Evolutionary conservation across 37 sponge, comb jelly and placozoan genomes (phyloP).

Genomic region (Spongilla lacustris): DNA sequence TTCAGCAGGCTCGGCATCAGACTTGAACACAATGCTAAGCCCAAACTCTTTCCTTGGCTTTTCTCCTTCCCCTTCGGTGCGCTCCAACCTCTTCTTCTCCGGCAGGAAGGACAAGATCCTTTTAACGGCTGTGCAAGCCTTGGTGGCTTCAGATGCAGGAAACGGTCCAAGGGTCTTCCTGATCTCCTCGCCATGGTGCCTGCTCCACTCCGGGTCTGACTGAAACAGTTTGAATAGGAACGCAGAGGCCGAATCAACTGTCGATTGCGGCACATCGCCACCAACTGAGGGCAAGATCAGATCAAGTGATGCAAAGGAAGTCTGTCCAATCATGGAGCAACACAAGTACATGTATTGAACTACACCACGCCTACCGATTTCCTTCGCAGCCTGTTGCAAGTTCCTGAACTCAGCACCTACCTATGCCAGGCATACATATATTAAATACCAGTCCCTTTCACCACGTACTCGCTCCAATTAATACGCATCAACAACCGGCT

Average conservation of each 20-base stretch:
- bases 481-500: background rate
- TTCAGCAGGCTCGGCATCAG: background rate
- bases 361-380: slow-evolving; percentile 36
- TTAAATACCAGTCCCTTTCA: background rate
- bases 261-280: slow-evolving; percentile 28
- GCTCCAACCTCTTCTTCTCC: background rate
- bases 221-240: slow-evolving; percentile 61
- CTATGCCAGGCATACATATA: slow-evolving; percentile 3
- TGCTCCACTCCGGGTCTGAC: slow-evolving; percentile 9
- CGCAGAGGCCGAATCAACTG: slow-evolving; percentile 50
- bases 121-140: slow-evolving; percentile 33
- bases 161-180: slow-evolving; percentile 60
- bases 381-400: slow-evolving; percentile 40
- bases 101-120: slow-evolving; percentile 32
- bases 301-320: background rate
- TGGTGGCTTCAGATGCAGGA: slow-evolving; percentile 69
- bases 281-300: slow-evolving; percentile 31
- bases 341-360: no score
- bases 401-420: slow-evolving; percentile 20
- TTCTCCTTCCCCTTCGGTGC: background rate
- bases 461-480: background rate
- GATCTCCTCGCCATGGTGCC: slow-evolving; percentile 48
- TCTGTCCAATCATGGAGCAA: no score
- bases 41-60: slow-evolving; percentile 67
- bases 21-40: slow-evolving; percentile 52